A percentile compares a stretch with the other conserved stretches of the same genome.
phyloP scores from a whole-genome alignment of 2,113 vertebrate species.

The Nothocercus nigrocapillus region DNA sequence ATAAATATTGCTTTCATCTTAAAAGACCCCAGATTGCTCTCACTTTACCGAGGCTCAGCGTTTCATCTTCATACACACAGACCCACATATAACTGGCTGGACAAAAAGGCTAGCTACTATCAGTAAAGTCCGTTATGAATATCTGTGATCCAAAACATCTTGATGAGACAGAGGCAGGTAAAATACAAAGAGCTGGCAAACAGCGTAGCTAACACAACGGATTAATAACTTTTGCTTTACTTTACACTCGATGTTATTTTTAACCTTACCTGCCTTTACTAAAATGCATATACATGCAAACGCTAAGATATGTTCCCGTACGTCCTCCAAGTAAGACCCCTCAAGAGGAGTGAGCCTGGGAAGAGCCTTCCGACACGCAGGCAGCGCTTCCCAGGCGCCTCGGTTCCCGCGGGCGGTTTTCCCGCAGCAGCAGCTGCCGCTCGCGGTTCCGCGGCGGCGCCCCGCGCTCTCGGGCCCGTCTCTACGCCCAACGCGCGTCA shows the following conservation, averaged over 20 bases:
- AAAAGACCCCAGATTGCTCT: not conserved
- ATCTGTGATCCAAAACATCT: not conserved
- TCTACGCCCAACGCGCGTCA: not conserved
- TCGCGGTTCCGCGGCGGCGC: not conserved
- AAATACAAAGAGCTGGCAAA: not conserved
- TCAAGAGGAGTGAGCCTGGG: fast-evolving
- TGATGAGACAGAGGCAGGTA: not conserved
- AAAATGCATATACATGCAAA: not conserved
- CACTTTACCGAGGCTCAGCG: not conserved
- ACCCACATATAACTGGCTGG: not conserved
- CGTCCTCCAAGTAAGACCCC: not conserved
- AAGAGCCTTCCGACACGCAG: not conserved
- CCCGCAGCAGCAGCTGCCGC: not conserved
- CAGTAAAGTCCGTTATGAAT: not conserved
- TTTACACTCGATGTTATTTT: not conserved
- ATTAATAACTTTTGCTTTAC: not conserved
- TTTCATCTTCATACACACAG: not conserved
- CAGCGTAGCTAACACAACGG: not conserved
- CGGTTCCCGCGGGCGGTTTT: not conserved
- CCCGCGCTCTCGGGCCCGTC: not conserved
- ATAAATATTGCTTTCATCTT: fast-evolving
- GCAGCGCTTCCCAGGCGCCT: fast-evolving
- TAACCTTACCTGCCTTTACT: not conserved
- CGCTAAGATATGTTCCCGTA: not conserved
- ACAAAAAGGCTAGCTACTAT: not conserved